Evolutionary conservation across 92 coral and sea anemone species (phyloP).

Genomic region (Siderastrea siderea): DNA sequence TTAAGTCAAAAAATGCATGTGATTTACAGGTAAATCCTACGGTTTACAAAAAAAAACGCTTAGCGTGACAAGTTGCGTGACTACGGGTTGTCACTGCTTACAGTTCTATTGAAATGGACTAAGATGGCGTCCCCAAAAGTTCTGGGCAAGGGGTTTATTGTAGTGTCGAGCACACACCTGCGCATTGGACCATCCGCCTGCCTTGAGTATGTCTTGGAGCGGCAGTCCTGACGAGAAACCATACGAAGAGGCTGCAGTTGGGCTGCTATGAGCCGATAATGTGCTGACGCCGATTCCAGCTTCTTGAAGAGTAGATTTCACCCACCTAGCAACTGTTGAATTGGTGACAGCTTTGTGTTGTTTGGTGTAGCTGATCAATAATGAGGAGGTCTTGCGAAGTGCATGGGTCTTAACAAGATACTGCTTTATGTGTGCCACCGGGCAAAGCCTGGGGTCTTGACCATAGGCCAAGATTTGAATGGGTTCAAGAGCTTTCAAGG

Average conservation of each 20-base stretch:
- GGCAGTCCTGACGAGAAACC: slow-evolving; percentile 40
- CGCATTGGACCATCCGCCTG: slow-evolving; percentile 61
- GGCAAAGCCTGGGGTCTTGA: neutral
- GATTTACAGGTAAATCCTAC: too few species aligned
- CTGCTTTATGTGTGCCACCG: neutral
- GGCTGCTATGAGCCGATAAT: too few species aligned
- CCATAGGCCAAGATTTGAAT: slow-evolving; percentile 14
- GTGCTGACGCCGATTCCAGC: too few species aligned
- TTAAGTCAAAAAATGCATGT: too few species aligned
- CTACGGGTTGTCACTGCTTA: too few species aligned
- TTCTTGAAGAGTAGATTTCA: too few species aligned
- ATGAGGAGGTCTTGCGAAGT: slow-evolving; percentile 1
- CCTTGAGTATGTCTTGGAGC: slow-evolving; percentile 38
- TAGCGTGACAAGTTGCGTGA: too few species aligned
- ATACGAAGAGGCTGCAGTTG: neutral
- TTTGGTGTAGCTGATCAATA: neutral
- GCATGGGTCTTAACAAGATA: slow-evolving; percentile 19
- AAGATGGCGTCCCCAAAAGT: too few species aligned
- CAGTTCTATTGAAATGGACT: too few species aligned
- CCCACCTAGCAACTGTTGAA: slow-evolving; percentile 27
- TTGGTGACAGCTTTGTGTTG: slow-evolving; percentile 36
- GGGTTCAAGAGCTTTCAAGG: slow-evolving; percentile 30
- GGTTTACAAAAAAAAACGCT: too few species aligned
- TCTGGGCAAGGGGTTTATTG: slow-evolving; percentile 38
- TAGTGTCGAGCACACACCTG: slow-evolving; percentile 51